phyloP scores from a whole-genome alignment of 2,113 vertebrate genomes.

The Chloropsis cyanopogon region DNA sequence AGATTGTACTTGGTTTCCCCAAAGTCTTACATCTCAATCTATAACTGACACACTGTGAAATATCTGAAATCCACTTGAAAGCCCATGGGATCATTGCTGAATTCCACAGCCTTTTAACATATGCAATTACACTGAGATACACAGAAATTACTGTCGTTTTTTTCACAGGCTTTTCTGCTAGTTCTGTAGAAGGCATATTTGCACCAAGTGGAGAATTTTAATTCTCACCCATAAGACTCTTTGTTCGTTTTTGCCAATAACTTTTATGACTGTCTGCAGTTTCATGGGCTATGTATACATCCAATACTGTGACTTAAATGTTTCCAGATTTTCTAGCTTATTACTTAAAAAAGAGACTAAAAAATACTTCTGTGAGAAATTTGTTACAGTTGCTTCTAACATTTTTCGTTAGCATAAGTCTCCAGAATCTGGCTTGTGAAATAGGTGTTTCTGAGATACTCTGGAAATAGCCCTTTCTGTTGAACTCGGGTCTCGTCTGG shows the following conservation, averaged over 20 bases:
- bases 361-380: background rate
- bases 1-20: background rate
- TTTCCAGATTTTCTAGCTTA: background rate
- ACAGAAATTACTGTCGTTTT: background rate
- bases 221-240: conserved; percentile 6
- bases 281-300: background rate
- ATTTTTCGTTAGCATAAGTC: background rate
- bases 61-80: conserved; percentile 50
- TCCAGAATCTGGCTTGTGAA: background rate
- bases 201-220: conserved; percentile 14
- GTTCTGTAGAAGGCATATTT: background rate
- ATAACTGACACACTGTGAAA: conserved; percentile 47
- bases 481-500: background rate
- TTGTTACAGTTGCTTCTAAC: background rate
- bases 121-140: conserved; percentile 30
- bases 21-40: conserved; percentile 56
- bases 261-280: conserved; percentile 8
- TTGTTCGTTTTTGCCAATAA: background rate
- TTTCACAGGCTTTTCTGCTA: background rate
- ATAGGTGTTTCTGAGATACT: background rate
- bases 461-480: background rate
- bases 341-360: background rate
- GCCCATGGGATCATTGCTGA: conserved; percentile 20
- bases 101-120: conserved; percentile 47
- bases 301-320: background rate